phyloP scores from a whole-genome alignment of 2,888 invertebrate species.

The Deilephila elpenor region DNA sequence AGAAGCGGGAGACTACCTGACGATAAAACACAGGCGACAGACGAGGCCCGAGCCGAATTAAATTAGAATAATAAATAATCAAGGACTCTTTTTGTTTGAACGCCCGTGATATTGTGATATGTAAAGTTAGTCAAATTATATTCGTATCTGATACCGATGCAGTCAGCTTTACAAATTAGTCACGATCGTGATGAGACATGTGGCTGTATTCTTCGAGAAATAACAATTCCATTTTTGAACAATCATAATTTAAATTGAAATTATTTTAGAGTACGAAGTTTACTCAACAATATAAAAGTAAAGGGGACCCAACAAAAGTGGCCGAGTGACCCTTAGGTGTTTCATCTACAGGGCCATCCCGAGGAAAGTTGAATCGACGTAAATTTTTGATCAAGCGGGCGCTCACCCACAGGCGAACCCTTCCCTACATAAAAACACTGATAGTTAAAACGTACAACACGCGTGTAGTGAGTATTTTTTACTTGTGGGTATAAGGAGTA shows the following conservation, averaged over 20 bases:
- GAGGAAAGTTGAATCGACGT: slow-evolving; percentile 72
- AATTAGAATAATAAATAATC: slow-evolving; percentile 81
- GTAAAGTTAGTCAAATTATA: slow-evolving; percentile 2
- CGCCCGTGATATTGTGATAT: slow-evolving; percentile 42
- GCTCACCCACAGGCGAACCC: slow-evolving; percentile 73
- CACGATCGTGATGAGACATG: neutral
- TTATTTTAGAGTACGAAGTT: neutral
- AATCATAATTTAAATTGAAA: neutral
- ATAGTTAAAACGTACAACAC: slow-evolving; percentile 82
- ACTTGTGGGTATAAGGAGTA: slow-evolving; percentile 81
- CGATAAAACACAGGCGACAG: slow-evolving; percentile 80
- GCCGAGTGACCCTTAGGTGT: slow-evolving; percentile 61
- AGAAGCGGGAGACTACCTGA: slow-evolving; percentile 81
- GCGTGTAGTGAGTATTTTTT: slow-evolving; percentile 76
- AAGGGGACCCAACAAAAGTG: slow-evolving; percentile 51
- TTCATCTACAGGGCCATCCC: slow-evolving; percentile 60
- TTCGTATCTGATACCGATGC: neutral
- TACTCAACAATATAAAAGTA: slow-evolving; percentile 37
- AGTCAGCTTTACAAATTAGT: slow-evolving; percentile 9
- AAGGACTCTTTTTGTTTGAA: slow-evolving; percentile 66
- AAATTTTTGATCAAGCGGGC: slow-evolving; percentile 77
- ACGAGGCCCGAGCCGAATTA: slow-evolving; percentile 71
- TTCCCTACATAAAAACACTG: slow-evolving; percentile 75
- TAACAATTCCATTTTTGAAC: neutral
- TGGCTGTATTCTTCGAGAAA: neutral